Evolutionary conservation across 2,888 invertebrate genomes (phyloP).

Genomic region (Heliconius sara): DNA sequence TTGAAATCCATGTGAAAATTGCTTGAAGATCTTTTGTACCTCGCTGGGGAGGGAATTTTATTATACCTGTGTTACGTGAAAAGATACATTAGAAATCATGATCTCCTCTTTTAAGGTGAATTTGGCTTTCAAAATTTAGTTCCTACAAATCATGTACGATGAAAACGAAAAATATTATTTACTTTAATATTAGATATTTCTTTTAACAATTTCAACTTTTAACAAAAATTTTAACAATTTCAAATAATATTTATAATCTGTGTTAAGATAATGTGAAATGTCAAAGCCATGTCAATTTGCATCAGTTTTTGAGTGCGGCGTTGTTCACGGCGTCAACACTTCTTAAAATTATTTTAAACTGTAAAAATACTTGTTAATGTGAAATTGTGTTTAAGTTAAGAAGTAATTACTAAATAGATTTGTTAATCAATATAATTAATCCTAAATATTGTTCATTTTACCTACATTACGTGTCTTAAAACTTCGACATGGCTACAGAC

Average conservation of each 20-base stretch:
- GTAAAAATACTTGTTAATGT: not conserved
- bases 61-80: too few relatives aligned
- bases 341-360: not conserved
- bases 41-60: too few relatives aligned
- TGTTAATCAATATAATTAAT: not conserved
- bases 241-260: not conserved
- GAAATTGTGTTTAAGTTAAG: not conserved
- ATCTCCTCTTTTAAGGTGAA: too few relatives aligned
- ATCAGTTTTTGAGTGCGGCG: conserved; percentile 9
- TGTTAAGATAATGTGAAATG: not conserved
- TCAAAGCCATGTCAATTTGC: conserved; percentile 16
- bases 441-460: not conserved
- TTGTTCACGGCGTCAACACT: conserved; percentile 9
- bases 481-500: conserved; percentile 50
- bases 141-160: too few relatives aligned
- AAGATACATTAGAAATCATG: too few relatives aligned
- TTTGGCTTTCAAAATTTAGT: too few relatives aligned
- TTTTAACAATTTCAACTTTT: too few relatives aligned
- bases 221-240: too few relatives aligned
- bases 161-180: too few relatives aligned
- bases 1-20: too few relatives aligned
- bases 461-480: not conserved
- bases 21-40: too few relatives aligned
- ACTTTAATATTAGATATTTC: too few relatives aligned
- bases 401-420: not conserved